Conservation (phyloP, 2,888 invertebrate genomes). For the Conops quadrifasciatus region DNA sequence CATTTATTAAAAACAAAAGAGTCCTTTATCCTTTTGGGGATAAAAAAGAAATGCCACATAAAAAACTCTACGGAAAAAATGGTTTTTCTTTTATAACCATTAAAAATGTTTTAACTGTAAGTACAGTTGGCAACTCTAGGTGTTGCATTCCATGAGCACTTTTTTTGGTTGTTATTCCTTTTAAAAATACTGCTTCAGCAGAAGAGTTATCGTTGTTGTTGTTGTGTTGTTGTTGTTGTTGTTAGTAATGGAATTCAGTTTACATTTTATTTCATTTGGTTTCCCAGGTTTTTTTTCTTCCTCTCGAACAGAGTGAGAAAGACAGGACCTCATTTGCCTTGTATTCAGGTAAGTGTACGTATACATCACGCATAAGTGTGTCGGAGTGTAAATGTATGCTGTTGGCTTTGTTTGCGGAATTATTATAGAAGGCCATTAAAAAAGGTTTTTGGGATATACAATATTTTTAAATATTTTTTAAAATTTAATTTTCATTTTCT, state of each 20-base stretch:
- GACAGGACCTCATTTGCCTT: no score
- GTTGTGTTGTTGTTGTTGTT: no score
- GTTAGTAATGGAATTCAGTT: no score
- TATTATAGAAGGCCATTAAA: constrained; percentile 6
- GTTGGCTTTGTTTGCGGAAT: background rate
- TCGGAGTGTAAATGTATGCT: background rate
- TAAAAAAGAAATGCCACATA: background rate
- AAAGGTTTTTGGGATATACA: background rate
- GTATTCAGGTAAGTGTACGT: no score
- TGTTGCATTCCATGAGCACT: no score
- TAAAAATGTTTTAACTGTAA: background rate
- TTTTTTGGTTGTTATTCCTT: no score
- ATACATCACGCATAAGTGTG: no score
- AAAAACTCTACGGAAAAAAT: background rate
- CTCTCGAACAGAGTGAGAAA: background rate
- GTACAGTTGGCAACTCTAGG: background rate
- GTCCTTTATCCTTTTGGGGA: background rate
- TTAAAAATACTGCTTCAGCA: no score
- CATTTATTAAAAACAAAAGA: background rate
- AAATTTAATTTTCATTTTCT: no score
- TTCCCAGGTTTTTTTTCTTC: background rate
- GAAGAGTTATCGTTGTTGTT: no score
- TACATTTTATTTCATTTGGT: background rate
- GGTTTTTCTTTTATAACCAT: background rate
- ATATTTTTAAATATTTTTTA: background rate